Evolutionary conservation across 2,797 vertebrate species (phyloP).

Genomic region (Hydrophis major): DNA sequence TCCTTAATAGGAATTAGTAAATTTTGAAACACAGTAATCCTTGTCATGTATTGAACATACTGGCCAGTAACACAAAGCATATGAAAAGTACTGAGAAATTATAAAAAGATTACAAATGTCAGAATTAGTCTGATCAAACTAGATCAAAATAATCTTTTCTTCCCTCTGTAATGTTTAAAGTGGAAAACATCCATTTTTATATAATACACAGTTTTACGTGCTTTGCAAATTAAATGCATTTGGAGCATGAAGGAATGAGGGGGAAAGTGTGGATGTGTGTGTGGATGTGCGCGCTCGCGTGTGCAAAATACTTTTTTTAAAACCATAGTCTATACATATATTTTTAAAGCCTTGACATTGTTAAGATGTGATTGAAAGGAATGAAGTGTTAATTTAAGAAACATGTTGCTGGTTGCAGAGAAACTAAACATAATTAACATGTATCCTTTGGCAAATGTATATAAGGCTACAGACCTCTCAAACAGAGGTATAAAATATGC

Average conservation of each 20-base stretch:
- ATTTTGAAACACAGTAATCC: constrained; percentile 66
- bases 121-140: constrained; percentile 24
- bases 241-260: constrained; percentile 23
- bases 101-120: neutral
- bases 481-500: constrained; percentile 44
- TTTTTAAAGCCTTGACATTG: constrained; percentile 38
- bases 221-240: constrained; percentile 38
- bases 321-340: constrained; percentile 26
- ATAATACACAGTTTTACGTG: constrained; percentile 34
- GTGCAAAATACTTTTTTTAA: constrained; percentile 34
- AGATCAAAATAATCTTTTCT: neutral
- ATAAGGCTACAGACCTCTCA: constrained; percentile 47
- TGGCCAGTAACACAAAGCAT: constrained; percentile 56
- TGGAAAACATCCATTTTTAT: neutral
- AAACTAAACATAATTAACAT: constrained; percentile 56
- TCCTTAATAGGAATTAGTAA: constrained; percentile 61
- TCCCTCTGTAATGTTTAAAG: constrained; percentile 24
- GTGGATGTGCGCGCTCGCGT: neutral
- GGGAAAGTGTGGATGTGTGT: neutral
- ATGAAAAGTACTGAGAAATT: constrained; percentile 34
- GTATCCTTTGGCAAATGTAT: constrained; percentile 50
- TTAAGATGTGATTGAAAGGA: constrained; percentile 54
- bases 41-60: constrained; percentile 62
- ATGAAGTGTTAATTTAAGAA: constrained; percentile 72
- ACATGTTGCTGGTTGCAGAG: constrained; percentile 50